Conservation (phyloP, 2,113 vertebrate species). For the Pipra filicauda region DNA sequence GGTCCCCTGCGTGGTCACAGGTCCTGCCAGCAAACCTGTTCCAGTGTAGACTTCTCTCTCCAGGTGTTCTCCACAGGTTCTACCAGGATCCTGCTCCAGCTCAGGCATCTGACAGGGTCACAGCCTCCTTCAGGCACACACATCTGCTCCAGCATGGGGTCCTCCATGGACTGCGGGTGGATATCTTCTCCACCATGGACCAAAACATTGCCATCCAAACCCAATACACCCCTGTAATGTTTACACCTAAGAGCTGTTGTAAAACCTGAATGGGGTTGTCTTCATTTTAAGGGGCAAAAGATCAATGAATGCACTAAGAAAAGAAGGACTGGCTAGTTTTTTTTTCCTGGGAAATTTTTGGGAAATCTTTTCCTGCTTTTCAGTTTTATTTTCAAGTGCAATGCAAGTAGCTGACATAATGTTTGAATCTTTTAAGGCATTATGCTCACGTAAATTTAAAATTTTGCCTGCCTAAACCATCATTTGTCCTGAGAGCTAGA, state of each 20-base stretch:
- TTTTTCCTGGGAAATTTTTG: no score
- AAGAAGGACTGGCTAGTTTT: neutral
- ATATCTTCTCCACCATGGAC: neutral
- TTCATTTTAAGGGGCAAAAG: neutral
- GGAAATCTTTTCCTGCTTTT: rapidly evolving
- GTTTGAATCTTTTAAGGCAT: neutral
- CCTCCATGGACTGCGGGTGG: no score
- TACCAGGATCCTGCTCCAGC: neutral
- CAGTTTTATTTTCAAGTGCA: neutral
- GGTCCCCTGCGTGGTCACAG: no score
- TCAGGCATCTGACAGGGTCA: no score
- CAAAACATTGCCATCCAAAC: neutral
- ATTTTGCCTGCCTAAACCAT: neutral
- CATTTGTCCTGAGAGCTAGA: neutral
- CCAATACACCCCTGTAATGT: neutral
- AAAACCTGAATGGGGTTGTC: neutral
- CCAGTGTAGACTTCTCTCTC: neutral
- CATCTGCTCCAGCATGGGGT: neutral
- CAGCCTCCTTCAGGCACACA: no score
- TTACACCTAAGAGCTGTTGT: neutral
- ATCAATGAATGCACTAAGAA: neutral
- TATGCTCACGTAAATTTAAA: neutral
- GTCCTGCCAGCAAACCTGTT: neutral
- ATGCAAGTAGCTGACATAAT: neutral
- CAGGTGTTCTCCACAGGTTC: neutral